Percentiles rank a stretch among this genome's conserved stretches.
phyloP scores from a whole-genome alignment of 2,888 invertebrate species.

The Thysanoteuthis rhombus region DNA sequence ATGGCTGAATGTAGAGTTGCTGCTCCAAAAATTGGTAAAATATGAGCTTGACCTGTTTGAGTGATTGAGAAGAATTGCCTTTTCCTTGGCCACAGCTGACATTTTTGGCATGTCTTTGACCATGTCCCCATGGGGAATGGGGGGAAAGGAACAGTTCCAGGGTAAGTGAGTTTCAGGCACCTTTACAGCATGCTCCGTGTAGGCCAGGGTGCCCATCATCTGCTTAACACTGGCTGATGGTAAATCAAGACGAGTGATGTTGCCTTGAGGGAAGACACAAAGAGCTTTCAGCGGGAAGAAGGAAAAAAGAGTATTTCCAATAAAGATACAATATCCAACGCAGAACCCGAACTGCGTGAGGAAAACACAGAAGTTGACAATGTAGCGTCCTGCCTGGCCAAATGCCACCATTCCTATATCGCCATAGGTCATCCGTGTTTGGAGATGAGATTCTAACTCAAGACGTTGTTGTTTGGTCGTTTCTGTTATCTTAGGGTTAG shows the following conservation, averaged over 20 bases:
- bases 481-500: slow-evolving; percentile 17
- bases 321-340: slow-evolving; percentile 63
- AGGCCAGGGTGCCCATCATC: neutral
- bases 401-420: slow-evolving; percentile 59
- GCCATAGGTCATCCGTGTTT: slow-evolving; percentile 56
- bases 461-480: neutral
- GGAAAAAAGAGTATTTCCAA: slow-evolving; percentile 61
- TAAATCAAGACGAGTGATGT: neutral
- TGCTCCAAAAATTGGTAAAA: neutral
- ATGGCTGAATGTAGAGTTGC: neutral
- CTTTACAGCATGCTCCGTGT: neutral
- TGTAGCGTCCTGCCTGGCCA: slow-evolving; percentile 53
- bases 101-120: neutral
- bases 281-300: slow-evolving; percentile 52
- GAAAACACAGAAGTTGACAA: slow-evolving; percentile 59
- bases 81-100: neutral
- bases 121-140: neutral
- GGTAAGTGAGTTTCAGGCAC: neutral
- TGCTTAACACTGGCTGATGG: neutral
- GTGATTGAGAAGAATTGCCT: neutral
- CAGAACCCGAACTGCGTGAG: slow-evolving; percentile 65
- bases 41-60: neutral
- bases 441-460: slow-evolving; percentile 44
- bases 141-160: neutral
- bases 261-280: neutral